Base-by-base conservation (phyloP, 2,113 vertebrate species). In the Narcine bancroftii region DNA sequence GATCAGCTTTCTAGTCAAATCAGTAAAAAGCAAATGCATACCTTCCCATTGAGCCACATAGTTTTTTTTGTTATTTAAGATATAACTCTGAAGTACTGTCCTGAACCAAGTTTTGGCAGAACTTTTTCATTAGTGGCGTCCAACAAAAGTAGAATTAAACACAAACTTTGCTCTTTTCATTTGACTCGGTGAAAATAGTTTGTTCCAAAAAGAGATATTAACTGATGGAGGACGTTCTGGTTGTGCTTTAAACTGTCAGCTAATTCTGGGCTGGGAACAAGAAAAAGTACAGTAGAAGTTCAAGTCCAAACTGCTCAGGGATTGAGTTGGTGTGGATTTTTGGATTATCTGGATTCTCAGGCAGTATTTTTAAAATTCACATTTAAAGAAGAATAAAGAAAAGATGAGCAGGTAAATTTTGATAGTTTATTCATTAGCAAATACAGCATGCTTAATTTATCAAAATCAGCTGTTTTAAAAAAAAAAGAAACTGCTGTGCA, bases 61-160 rank as follows among this genome's bases (percentile, higher is more conserved):
- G 13, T 3, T 83, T 45, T 65, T 50, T 2, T 26, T 87, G 56
- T 89, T 89, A 19, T 56, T 60, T 89, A 36, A 36, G 39, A 66
- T 36, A 66, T 42, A 89, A 42, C 36, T 65, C 33, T 39, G 36
- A 63, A 65, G 85, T 89, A 65, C 39, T 63, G 7, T 60, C 6
- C 56, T 42, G 85, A 89, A 89, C 39, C 65, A 89, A 26, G 39
- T 66, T 65, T 89, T 66, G 56, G 60, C 60, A 24, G 6, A 89
- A 89, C 7, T 39, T 65, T 65, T 83, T 53, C 45, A 83, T 83
- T 56, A 42, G 85, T 89, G 65, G 36, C 36, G 56, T 65, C 1
- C 53, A 89, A 60, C 85, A 89, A 89, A 65, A 39, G 85, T 89
- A 19, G 42, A 39, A 42, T 87, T 42, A 60, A 89, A 65, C 17